These are phyloP conservation scores for Pampus argenteus DNA, from an alignment of 2,797 vertebrate genomes.

Conservation along the genomic window DNA sequence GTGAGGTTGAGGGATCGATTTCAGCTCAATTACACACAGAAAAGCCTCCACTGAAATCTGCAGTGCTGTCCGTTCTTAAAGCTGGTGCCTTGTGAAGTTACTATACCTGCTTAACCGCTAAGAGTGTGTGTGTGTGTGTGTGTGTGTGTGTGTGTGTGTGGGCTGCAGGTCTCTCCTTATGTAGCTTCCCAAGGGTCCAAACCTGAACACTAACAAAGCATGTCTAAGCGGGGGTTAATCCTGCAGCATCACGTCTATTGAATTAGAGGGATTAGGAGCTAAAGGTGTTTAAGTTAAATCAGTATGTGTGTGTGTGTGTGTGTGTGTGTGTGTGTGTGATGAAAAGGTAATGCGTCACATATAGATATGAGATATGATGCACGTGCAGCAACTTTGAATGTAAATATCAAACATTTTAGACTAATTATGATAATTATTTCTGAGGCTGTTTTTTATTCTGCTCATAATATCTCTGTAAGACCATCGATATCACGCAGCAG, in stretches of 20 bases:
- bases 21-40: slow-evolving; percentile 1
- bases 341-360: neutral
- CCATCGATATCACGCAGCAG: no score
- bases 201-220: slow-evolving; percentile 47
- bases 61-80: neutral
- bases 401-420: neutral
- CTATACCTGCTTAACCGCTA: neutral
- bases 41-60: neutral
- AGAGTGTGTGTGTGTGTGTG: slow-evolving; percentile 1
- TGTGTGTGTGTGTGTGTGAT: slow-evolving; percentile 22
- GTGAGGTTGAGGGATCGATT: neutral
- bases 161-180: neutral
- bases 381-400: neutral
- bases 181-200: slow-evolving; percentile 33
- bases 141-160: neutral
- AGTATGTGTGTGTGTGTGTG: slow-evolving; percentile 18
- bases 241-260: slow-evolving; percentile 41
- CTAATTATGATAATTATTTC: neutral
- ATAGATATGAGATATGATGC: neutral
- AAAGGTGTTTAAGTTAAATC: slow-evolving; percentile 45
- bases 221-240: slow-evolving; percentile 57
- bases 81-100: neutral
- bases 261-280: slow-evolving; percentile 56
- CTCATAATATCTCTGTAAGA: neutral
- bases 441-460: neutral